Conservation (phyloP, 2,888 invertebrate species). For the Congeria kusceri region DNA sequence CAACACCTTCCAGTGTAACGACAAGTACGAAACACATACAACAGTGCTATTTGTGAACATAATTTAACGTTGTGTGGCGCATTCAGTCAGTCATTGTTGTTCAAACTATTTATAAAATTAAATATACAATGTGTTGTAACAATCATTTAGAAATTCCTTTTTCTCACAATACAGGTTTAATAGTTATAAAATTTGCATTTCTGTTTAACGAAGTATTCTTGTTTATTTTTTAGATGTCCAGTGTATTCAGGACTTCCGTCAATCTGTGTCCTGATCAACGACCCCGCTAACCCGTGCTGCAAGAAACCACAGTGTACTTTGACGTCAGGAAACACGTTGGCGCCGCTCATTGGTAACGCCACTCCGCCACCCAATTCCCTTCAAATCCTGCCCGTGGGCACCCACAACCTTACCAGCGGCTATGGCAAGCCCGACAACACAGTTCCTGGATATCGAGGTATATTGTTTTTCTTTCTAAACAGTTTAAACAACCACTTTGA, state of each 20-base stretch:
- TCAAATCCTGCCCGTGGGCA: conserved; percentile 72
- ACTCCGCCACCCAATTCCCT: conserved; percentile 67
- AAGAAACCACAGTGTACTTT: conserved; percentile 70
- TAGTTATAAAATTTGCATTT: no score
- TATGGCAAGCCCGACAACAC: conserved; percentile 51
- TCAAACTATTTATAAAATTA: no score
- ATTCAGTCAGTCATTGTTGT: no score
- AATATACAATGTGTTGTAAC: no score
- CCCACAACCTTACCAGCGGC: conserved; percentile 69
- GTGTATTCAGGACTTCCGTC: conserved; percentile 71
- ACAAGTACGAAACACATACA: conserved; percentile 56
- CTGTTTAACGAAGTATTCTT: neutral
- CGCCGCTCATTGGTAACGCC: conserved; percentile 58
- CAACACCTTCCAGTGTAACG: conserved; percentile 70
- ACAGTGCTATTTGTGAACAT: no score
- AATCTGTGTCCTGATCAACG: conserved; percentile 68
- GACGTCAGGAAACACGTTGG: conserved; percentile 49
- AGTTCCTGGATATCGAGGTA: no score
- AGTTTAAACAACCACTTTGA: no score
- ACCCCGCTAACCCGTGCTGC: conserved; percentile 73
- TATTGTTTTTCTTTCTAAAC: no score
- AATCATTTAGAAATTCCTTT: no score
- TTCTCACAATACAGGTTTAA: no score
- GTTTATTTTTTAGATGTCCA: conserved; percentile 65
- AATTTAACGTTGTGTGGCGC: no score